A percentile compares a stretch with the other conserved stretches of the same genome.
These are phyloP conservation scores for Centrocercus urophasianus DNA, from an alignment of 2,113 vertebrate species.

Conservation along the genomic window DNA sequence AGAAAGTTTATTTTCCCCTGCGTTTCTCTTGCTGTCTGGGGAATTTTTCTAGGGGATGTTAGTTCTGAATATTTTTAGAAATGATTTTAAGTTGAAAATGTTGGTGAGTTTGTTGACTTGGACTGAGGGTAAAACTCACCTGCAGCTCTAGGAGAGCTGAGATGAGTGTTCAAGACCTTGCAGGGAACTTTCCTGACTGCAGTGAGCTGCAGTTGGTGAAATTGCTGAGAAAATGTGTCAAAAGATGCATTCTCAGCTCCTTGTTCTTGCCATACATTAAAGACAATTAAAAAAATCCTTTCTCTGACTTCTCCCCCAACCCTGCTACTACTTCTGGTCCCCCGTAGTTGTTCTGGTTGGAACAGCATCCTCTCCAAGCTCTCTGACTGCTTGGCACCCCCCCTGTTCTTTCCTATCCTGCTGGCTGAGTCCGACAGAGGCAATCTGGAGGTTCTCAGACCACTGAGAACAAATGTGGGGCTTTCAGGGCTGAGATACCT, in stretches of 20 bases:
- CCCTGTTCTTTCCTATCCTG: neutral
- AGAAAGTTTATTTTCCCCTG: neutral
- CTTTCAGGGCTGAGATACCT: neutral
- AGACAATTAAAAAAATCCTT: neutral
- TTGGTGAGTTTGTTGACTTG: neutral
- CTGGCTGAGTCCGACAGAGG: neutral
- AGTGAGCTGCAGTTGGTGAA: neutral
- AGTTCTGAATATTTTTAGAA: conserved; percentile 1
- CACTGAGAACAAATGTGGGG: neutral
- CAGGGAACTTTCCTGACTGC: neutral
- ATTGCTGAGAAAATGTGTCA: neutral
- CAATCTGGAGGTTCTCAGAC: neutral
- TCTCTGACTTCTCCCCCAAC: neutral
- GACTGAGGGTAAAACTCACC: neutral
- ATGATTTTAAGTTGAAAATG: neutral
- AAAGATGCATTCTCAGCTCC: neutral
- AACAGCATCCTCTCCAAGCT: neutral
- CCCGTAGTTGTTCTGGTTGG: neutral
- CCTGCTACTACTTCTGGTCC: neutral
- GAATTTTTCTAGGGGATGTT: neutral
- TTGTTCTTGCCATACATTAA: neutral
- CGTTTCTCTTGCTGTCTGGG: neutral
- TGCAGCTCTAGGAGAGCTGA: neutral
- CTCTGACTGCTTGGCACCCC: neutral
- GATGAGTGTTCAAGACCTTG: neutral